A percentile compares a stretch with the other conserved stretches of the same genome.
Evolutionary conservation across 2,113 vertebrate species (phyloP).

Genomic region (Archilochus colubris): DNA sequence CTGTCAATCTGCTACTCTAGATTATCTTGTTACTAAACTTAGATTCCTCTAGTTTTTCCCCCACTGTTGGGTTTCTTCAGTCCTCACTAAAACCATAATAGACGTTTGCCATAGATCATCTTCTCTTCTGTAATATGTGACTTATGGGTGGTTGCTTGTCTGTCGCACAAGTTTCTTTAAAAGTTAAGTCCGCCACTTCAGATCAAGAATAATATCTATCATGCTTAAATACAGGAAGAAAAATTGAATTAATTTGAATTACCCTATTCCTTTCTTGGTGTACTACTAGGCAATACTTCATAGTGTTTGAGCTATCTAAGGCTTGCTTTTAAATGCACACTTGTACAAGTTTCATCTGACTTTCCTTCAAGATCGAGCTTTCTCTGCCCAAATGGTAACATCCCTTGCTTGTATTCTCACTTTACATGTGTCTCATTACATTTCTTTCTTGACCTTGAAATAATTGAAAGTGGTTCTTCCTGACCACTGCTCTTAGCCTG

Average conservation of each 20-base stretch:
- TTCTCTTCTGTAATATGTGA: not conserved
- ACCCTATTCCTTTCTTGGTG: not conserved
- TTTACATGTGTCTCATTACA: not conserved
- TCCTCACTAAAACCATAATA: not conserved
- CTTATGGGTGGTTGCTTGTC: fast-evolving
- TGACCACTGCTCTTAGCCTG: not conserved
- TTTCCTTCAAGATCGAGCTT: not conserved
- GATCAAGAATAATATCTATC: not conserved
- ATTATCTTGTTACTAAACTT: not conserved
- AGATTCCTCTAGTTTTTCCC: not conserved
- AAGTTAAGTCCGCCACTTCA: not conserved
- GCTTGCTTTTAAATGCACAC: not conserved
- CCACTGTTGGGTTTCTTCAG: not conserved
- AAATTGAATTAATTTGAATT: not conserved
- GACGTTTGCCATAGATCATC: fast-evolving
- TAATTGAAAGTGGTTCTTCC: not conserved
- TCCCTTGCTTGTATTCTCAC: not conserved
- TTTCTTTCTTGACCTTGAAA: not conserved
- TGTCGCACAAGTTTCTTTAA: not conserved
- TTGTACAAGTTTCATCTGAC: not conserved
- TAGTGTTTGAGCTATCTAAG: not conserved
- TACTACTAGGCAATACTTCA: not conserved
- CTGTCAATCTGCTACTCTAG: not conserved
- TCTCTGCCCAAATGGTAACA: not conserved
- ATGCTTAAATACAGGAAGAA: not conserved